These are phyloP conservation scores for Parazoanthus darwini DNA, from an alignment of 92 coral and sea anemone genomes.

Conservation along the genomic window DNA sequence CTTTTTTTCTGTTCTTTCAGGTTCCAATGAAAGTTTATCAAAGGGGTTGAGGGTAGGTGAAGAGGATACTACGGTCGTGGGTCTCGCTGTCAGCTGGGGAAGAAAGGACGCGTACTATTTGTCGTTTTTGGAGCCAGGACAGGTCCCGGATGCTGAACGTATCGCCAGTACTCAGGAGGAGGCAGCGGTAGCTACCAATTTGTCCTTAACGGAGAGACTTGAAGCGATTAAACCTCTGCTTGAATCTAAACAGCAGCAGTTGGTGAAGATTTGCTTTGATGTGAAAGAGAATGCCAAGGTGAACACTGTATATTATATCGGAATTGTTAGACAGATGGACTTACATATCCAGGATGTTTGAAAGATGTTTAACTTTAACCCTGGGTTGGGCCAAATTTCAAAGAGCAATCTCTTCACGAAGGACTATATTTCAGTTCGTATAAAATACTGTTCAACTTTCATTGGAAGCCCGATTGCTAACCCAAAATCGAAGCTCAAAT, in stretches of 20 bases:
- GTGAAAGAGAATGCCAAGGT: slow-evolving; percentile 89
- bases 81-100: slow-evolving; percentile 92
- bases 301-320: not conserved
- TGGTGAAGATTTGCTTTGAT: slow-evolving; percentile 78
- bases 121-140: slow-evolving; percentile 64
- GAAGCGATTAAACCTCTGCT: slow-evolving; percentile 67
- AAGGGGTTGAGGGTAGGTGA: slow-evolving; percentile 76
- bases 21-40: slow-evolving; percentile 13
- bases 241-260: slow-evolving; percentile 58
- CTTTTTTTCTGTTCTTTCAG: not conserved
- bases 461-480: too few relatives aligned
- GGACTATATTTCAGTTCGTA: too few relatives aligned
- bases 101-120: slow-evolving; percentile 73
- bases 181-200: slow-evolving; percentile 62
- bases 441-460: too few relatives aligned
- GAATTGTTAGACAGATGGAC: not conserved
- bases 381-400: too few relatives aligned
- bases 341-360: too few relatives aligned
- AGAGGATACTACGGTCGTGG: slow-evolving; percentile 74
- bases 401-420: too few relatives aligned
- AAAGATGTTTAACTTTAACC: too few relatives aligned
- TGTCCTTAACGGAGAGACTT: slow-evolving; percentile 65
- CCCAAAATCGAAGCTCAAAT: too few relatives aligned
- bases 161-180: slow-evolving; percentile 54
- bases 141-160: slow-evolving; percentile 29